These are phyloP conservation scores for Helicoverpa zea DNA, from an alignment of 1,140 invertebrate species.

Conservation along the genomic window DNA sequence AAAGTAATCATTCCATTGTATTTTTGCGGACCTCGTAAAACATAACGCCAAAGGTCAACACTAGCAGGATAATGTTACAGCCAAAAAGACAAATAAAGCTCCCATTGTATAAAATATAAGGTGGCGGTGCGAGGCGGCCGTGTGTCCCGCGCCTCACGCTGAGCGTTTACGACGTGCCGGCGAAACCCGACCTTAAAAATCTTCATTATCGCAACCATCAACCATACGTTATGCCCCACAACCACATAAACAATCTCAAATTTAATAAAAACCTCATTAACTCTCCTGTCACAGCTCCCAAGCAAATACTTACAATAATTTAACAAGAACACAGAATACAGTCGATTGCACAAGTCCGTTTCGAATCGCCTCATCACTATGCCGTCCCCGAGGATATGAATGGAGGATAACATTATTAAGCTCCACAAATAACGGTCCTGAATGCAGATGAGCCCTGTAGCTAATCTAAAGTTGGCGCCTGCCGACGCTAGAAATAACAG, in stretches of 20 bases:
- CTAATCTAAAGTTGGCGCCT: constrained; percentile 79
- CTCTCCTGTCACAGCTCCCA: constrained; percentile 41
- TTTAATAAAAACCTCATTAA: constrained; percentile 59
- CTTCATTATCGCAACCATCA: constrained; percentile 70
- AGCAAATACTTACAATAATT: constrained; percentile 40
- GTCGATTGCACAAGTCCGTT: constrained; percentile 9
- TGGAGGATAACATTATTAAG: constrained; percentile 73
- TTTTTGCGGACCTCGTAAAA: constrained; percentile 39
- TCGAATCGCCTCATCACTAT: constrained; percentile 37
- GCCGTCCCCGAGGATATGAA: constrained; percentile 60
- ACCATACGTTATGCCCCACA: constrained; percentile 54
- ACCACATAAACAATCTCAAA: constrained; percentile 62
- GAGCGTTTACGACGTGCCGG: constrained; percentile 61
- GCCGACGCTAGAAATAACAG: constrained; percentile 77
- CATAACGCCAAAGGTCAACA: constrained; percentile 50
- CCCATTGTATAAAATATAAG: constrained; percentile 48
- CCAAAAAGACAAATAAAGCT: constrained; percentile 42
- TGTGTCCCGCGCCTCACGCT: constrained; percentile 57
- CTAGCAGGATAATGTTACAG: constrained; percentile 48
- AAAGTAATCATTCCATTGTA: constrained; percentile 45
- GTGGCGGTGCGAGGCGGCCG: constrained; percentile 13
- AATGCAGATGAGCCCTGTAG: constrained; percentile 76
- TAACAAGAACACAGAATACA: constrained; percentile 17
- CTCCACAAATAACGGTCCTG: constrained; percentile 73
- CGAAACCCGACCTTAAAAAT: constrained; percentile 67